A percentile compares a stretch with the other conserved stretches of the same genome.
These are phyloP conservation scores for Drosophila persimilis DNA, from an alignment of 1,140 invertebrate species.

Conservation along the genomic window DNA sequence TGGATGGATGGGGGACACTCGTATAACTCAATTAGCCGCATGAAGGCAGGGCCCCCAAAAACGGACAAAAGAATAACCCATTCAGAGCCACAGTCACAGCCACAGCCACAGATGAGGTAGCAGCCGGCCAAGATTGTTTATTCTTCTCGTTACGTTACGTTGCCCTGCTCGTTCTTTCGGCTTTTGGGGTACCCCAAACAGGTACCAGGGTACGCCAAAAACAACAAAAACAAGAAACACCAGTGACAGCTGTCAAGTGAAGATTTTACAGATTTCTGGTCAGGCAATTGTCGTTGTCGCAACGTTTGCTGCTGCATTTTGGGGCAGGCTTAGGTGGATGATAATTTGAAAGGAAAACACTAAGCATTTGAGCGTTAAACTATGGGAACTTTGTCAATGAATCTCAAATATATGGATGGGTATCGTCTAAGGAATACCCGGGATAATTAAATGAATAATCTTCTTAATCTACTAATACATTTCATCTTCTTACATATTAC, in stretches of 20 bases:
- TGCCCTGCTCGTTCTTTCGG: background rate
- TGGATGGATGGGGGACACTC: constrained; percentile 14
- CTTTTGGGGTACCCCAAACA: constrained; percentile 15
- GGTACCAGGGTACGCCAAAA: constrained; percentile 12
- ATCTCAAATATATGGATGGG: background rate
- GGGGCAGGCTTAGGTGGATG: constrained; percentile 4
- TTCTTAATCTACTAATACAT: too few relatives aligned
- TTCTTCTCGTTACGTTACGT: constrained; percentile 22
- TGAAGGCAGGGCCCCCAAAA: constrained; percentile 29
- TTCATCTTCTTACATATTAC: too few relatives aligned
- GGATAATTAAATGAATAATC: too few relatives aligned
- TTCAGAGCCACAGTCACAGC: background rate
- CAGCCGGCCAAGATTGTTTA: constrained; percentile 45
- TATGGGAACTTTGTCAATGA: constrained; percentile 10
- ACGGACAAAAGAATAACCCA: constrained; percentile 41
- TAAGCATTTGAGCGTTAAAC: background rate
- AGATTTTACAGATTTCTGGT: constrained; percentile 14
- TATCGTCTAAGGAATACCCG: too few relatives aligned
- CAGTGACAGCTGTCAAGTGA: constrained; percentile 48
- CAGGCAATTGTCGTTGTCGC: constrained; percentile 36
- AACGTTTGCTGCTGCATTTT: too few relatives aligned
- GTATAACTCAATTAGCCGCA: constrained; percentile 75
- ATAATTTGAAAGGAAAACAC: constrained; percentile 48
- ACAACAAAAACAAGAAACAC: too few relatives aligned
- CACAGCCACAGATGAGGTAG: constrained; percentile 28